Base-by-base conservation (phyloP, 2,797 vertebrate genomes). In the Cottoperca gobio region DNA sequence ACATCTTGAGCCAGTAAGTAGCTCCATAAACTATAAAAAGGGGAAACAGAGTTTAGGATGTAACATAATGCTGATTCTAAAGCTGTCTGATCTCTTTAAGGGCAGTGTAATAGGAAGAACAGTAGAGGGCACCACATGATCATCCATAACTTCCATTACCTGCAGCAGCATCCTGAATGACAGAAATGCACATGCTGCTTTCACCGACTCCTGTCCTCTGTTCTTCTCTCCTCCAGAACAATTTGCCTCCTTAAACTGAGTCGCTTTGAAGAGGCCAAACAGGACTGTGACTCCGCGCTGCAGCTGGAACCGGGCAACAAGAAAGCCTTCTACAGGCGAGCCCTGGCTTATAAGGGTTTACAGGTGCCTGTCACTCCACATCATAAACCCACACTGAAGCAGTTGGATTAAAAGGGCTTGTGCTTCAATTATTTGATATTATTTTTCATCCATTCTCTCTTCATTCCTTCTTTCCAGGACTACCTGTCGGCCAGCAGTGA, bases 271-370 rank as follows among this genome's bases (percentile, higher is more conserved):
- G 96, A 97, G 91, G 98, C 98, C 85, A 97, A 95, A 91, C 92
- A 91, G 86, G 97, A 99, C 91, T 99, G 98, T 82, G 95, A 98
- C 83, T 90, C 85, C 57, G 97, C 96, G 1, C 96, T 99, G 87
- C 92, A 94, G 87, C 79, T 94, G 73, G 97, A 99, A 68, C 92
- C 93, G 3, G 66, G 89, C 77, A 98, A 97, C 84, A 95, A 97
- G 92, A 99, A 99, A 89, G 98, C 97, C 1, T 95, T 95, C 92
- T 99, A 97, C 88, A 94, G 98, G 92, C 95, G 97, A 69, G 98
- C 97, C 0, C 94, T 99, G 78, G 98, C 98, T 8, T 90, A 96
- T 81, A 99, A 97, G 92, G 98, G 97, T 78, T 93, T 99, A 87
- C 85, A 98, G 97, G 98, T 99, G 91, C 8, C 31, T 0, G 4